phyloP scores from a whole-genome alignment of 1,140 invertebrate species.

The Tetraneura akinire region DNA sequence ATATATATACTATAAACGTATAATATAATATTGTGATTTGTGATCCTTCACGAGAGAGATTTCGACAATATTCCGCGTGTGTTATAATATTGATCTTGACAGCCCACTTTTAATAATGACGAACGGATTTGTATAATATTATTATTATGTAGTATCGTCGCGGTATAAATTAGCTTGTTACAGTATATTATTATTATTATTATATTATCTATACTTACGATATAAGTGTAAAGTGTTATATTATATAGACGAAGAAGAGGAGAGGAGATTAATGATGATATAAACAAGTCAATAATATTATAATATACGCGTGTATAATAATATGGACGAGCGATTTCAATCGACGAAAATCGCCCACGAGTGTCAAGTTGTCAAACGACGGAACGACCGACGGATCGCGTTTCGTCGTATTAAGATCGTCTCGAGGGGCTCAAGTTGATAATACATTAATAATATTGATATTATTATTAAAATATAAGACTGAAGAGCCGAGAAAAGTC shows the following conservation, averaged over 20 bases:
- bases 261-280: neutral
- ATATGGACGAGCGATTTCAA: neutral
- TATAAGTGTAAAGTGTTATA: no score
- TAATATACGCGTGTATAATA: neutral
- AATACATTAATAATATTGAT: no score
- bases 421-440: neutral
- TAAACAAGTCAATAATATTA: neutral
- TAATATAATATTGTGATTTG: neutral
- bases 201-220: no score
- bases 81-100: constrained; percentile 10
- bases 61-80: constrained; percentile 1
- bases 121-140: neutral
- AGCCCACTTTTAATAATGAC: constrained; percentile 26
- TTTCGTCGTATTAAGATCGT: neutral
- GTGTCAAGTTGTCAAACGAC: neutral
- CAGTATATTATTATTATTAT: no score
- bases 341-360: neutral
- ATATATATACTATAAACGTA: no score
- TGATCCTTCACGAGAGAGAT: neutral
- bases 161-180: constrained; percentile 5
- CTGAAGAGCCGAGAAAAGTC: no score
- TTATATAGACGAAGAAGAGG: neutral
- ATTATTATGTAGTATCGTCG: neutral
- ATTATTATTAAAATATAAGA: no score
- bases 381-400: no score